Evolutionary conservation across 2,797 vertebrate genomes (phyloP), one percentile per base, ranked within the genome.

Genomic region (Megalops cyprinoides): DNA sequence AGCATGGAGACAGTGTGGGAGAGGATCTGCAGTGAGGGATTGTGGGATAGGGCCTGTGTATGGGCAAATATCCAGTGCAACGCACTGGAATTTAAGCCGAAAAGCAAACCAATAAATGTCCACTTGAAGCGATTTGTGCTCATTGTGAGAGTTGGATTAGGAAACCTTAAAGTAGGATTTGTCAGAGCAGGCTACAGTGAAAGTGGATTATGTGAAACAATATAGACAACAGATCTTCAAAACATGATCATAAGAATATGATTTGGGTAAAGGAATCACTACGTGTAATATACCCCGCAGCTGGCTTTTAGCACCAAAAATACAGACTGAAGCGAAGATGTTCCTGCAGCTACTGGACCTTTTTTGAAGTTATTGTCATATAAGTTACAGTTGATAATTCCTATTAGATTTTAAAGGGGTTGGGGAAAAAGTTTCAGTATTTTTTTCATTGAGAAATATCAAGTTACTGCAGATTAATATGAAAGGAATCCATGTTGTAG

Each of bases 401-500:
- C 53, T 53, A 53, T 53, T 48, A 48, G 51, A 18, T 53, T 12
- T 53, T 8, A 15, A 53, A 53, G 51, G 15, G 51, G 10, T 14
- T n/a, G n/a, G 2, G 12, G 53, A 53, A 53, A 53, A 14, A 15
- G 9, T 53, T 53, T 53, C 15, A 53, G 53, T 53, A 53, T 53
- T 53, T 53, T 53, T n/a, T 12, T 53, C 53, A 53, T 8, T 53
- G 51, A 53, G 51, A 12, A 53, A 15, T 53, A 12, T 53, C 51
- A 53, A 53, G 51, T 15, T 14, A 2, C 51, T 53, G 15, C 3
- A 14, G 9, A 8, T 53, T 8, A 53, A 53, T 53, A 12, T 53
- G 10, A 83, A 46, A 67, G 74, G 25, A 77, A 88, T 86, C 80
- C 78, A 79, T 79, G 75, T 23, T 80, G 69, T 14, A 42, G 28